Evolutionary conservation across 1,140 invertebrate genomes (phyloP), one percentile per base, ranked within the genome.

Genomic region (Drosophila lowei): DNA sequence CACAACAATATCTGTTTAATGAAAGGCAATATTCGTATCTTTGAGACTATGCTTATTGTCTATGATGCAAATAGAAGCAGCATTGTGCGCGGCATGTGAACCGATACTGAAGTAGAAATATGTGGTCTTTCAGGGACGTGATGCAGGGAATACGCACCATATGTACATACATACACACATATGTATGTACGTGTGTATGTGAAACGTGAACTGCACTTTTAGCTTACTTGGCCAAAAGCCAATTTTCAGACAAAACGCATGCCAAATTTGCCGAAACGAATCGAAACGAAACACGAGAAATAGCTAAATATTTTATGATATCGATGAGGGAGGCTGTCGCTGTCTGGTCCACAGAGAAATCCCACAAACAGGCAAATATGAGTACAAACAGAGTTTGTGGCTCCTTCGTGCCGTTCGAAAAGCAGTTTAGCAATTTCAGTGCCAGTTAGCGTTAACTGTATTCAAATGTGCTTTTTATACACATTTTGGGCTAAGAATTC

Each of bases 221-320:
- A 25, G 23, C 23, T 25, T 25, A 25, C 23, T 25, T 25, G 23
- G 23, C 23, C 23, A 25, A 25, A 25, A 25, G 23, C 23, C 23
- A 25, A 25, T 25, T 25, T 25, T 25, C 23, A 25, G 66, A 77
- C 57, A 77, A 85, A 85, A 85, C 73, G 63, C 77, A 85, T 85
- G 81, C 81, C 80, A 85, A 86, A 85, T 85, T 85, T 85, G 81
- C 77, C 77, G 61, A 79, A 79, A 80, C 79, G 23, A 25, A 25
- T 5, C 23, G 23, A 25, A 25, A 25, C 23, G 80, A 84, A 73
- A 84, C 85, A 70, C 77, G 80, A 80, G 84, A 85, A 85, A 85
- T 85, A 65, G 81, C 77, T 85, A 80, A 85, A 85, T 85, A 85
- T 85, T 85, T 85, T 85, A 85, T 85, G 77, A 80, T 77, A 85